These are phyloP conservation scores for Hylomyscus alleni DNA, from an alignment of 2,797 vertebrate species.

Conservation along the genomic window DNA sequence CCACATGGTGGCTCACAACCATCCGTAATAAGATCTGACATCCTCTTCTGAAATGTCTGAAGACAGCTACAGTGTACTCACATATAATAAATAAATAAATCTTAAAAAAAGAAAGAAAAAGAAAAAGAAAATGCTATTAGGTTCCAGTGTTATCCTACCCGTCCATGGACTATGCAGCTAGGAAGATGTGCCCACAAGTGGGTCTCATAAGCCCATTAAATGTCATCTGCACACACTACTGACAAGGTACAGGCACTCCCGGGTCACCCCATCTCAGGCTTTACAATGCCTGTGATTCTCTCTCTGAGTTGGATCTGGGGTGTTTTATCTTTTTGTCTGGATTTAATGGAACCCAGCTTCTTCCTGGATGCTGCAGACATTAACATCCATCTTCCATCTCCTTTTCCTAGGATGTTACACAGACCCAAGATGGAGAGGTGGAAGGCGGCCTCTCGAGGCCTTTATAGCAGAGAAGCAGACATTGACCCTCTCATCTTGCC, in stretches of 20 bases:
- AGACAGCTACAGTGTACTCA: no score
- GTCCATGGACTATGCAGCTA: background rate
- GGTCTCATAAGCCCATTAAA: background rate
- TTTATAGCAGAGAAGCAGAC: no score
- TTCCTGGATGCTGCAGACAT: background rate
- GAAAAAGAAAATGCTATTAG: background rate
- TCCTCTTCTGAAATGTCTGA: no score
- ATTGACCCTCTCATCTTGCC: rapidly evolving
- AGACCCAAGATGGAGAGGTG: background rate
- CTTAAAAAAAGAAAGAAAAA: no score
- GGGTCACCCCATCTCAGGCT: background rate
- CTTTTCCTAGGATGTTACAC: background rate
- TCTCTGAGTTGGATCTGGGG: background rate
- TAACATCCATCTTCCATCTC: background rate
- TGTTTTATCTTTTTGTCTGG: background rate
- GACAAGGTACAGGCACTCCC: background rate
- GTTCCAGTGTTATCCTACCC: background rate
- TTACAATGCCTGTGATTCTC: background rate
- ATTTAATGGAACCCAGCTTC: background rate
- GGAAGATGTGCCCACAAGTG: background rate
- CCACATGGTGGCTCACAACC: no score
- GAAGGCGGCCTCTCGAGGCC: background rate
- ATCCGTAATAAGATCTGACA: no score
- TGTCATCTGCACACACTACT: rapidly evolving
- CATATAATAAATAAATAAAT: no score